Evolutionary conservation across 2,113 vertebrate species (phyloP).

Genomic region (Mormoops blainvillei): DNA sequence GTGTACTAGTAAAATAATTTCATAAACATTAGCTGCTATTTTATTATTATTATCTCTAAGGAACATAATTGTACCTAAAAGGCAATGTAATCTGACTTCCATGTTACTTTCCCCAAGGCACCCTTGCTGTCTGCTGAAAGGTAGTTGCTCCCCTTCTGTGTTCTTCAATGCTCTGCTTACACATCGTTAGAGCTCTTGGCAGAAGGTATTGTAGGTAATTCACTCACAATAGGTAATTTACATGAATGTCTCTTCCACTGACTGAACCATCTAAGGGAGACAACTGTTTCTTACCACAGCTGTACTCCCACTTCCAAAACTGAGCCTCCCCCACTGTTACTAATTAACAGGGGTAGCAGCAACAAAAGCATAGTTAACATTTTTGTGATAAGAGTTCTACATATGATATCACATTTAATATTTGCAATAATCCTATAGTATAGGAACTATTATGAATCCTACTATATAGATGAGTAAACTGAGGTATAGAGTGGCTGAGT

Average conservation of each 20-base stretch:
- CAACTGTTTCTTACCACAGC: background rate
- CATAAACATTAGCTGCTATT: background rate
- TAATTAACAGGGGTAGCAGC: background rate
- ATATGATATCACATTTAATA: background rate
- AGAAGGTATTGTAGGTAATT: background rate
- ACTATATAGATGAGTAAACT: background rate
- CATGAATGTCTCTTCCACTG: background rate
- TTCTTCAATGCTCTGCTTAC: background rate
- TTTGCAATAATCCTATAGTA: background rate
- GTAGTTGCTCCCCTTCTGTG: background rate
- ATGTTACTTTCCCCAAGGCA: background rate
- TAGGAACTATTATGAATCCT: background rate
- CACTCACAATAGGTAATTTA: background rate
- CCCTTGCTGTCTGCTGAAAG: background rate
- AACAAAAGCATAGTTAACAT: background rate
- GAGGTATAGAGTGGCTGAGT: background rate
- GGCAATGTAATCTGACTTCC: background rate
- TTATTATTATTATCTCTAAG: background rate
- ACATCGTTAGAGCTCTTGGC: background rate
- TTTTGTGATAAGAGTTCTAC: background rate
- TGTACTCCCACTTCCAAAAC: background rate
- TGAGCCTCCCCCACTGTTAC: background rate
- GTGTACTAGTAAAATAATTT: background rate
- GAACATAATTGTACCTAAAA: conserved; percentile 14
- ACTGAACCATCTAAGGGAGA: background rate